Conservation (phyloP, 2,888 invertebrate species). For the Cartodere bifasciata region DNA sequence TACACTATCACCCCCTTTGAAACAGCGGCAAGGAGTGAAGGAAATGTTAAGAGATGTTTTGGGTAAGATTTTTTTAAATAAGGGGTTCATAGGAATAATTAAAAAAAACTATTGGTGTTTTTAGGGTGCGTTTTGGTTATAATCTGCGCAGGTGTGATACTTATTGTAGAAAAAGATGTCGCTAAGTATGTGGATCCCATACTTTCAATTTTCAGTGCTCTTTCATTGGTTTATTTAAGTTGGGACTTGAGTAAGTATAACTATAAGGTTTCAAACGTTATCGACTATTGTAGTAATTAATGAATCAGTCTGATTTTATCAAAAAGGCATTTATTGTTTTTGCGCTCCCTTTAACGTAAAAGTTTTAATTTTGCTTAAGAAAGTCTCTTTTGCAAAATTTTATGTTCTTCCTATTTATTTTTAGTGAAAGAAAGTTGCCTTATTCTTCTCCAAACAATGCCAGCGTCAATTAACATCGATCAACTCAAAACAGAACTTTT, state of each 20-base stretch:
- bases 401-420: too few relatives aligned
- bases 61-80: constrained; percentile 33
- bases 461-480: constrained; percentile 72
- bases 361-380: too few relatives aligned
- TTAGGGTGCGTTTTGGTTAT: constrained; percentile 67
- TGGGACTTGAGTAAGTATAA: constrained; percentile 69
- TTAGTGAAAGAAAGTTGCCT: constrained; percentile 80
- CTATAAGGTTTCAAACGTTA: too few relatives aligned
- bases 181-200: constrained; percentile 65
- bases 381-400: too few relatives aligned
- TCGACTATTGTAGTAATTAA: too few relatives aligned
- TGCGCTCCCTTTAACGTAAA: too few relatives aligned
- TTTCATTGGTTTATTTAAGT: constrained; percentile 57
- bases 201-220: constrained; percentile 61
- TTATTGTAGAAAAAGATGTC: constrained; percentile 43
- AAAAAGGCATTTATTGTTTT: too few relatives aligned
- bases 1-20: constrained; percentile 22
- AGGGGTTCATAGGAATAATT: too few relatives aligned
- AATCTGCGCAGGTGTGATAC: constrained; percentile 46
- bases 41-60: constrained; percentile 51
- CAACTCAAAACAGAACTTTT: constrained; percentile 51
- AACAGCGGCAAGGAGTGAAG: constrained; percentile 42
- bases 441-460: constrained; percentile 85
- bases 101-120: constrained; percentile 17
- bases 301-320: too few relatives aligned